These are phyloP conservation scores for Ophion slaviceki DNA, from an alignment of 2,888 invertebrate genomes.

Conservation along the genomic window DNA sequence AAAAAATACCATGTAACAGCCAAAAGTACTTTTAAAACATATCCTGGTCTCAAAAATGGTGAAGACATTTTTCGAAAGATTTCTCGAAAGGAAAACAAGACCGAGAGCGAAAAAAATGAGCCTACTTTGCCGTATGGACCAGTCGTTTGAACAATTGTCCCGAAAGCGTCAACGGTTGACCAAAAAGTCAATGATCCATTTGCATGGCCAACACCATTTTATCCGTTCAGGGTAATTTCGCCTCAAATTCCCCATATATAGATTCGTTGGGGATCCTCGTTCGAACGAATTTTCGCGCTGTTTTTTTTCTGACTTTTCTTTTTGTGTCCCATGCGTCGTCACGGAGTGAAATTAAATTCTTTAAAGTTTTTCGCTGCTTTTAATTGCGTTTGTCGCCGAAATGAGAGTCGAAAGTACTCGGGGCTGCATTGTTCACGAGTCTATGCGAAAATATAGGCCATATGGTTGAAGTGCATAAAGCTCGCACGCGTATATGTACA, in stretches of 20 bases:
- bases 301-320: constrained; percentile 26
- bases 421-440: constrained; percentile 40
- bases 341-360: constrained; percentile 55
- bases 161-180: too few relatives aligned
- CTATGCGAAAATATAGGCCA: constrained; percentile 50
- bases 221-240: not conserved
- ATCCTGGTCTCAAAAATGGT: too few relatives aligned
- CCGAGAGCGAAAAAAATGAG: too few relatives aligned
- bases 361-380: constrained; percentile 55
- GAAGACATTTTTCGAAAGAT: too few relatives aligned
- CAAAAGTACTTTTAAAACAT: too few relatives aligned
- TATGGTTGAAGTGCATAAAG: constrained; percentile 32
- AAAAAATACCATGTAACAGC: too few relatives aligned
- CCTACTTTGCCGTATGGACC: too few relatives aligned
- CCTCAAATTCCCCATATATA: not conserved
- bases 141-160: too few relatives aligned
- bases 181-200: too few relatives aligned
- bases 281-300: not conserved
- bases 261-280: not conserved
- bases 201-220: too few relatives aligned
- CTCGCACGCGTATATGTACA: not conserved
- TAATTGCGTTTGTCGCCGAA: constrained; percentile 56
- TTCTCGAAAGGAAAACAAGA: too few relatives aligned
- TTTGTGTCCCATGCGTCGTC: constrained; percentile 22
- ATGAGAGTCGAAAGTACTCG: constrained; percentile 34